These are phyloP conservation scores for Urocyon cinereoargenteus DNA, from an alignment of 2,797 vertebrate genomes.

Conservation along the genomic window DNA sequence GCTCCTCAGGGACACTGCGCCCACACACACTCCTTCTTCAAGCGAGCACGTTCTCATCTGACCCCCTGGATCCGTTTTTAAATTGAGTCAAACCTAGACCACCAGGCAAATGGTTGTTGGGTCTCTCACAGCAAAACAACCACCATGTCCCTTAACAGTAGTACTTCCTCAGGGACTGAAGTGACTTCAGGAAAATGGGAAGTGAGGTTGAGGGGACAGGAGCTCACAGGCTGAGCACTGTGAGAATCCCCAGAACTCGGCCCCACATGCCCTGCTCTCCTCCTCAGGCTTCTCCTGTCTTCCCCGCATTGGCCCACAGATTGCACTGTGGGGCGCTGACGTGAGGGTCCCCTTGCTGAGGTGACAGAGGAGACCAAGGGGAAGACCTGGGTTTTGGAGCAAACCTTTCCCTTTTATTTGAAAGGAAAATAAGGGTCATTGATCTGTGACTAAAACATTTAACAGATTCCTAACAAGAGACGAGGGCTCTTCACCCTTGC, in stretches of 20 bases:
- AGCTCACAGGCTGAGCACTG: neutral
- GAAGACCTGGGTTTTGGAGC: neutral
- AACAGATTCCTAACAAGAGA: neutral
- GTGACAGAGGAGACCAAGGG: neutral
- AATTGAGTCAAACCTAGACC: neutral
- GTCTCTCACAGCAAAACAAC: neutral
- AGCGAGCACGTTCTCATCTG: neutral
- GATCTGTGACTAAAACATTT: neutral
- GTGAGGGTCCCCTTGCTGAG: neutral
- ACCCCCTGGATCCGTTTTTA: neutral
- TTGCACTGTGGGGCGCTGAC: neutral
- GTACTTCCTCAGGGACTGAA: neutral
- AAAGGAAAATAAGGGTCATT: slow-evolving; percentile 13
- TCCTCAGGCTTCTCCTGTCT: neutral
- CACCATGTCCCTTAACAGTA: neutral
- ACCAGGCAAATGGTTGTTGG: neutral
- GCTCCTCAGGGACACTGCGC: neutral
- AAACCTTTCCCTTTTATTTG: neutral
- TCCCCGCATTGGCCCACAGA: neutral
- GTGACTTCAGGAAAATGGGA: neutral
- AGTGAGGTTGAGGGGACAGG: neutral
- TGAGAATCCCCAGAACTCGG: neutral
- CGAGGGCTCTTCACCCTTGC: neutral
- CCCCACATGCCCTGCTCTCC: neutral
- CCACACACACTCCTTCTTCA: neutral